Conservation (phyloP, 2,888 invertebrate genomes). For the Hypomecis atomaria region DNA sequence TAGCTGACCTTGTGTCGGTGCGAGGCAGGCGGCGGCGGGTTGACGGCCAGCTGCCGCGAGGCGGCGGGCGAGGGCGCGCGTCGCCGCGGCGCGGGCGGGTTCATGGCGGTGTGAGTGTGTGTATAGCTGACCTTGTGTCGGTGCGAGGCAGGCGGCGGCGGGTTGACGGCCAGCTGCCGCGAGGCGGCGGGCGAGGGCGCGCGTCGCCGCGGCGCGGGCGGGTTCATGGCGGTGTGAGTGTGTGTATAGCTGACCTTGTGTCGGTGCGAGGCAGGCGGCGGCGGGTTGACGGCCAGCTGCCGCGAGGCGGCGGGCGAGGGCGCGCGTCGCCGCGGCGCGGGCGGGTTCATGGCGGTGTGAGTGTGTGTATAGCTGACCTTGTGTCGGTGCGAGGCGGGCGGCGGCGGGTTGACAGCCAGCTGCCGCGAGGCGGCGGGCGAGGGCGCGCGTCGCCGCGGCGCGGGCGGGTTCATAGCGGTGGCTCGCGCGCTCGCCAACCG, state of each 20-base stretch:
- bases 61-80: too few species aligned
- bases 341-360: neutral
- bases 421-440: constrained; percentile 78
- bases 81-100: too few species aligned
- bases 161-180: too few species aligned
- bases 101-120: too few species aligned
- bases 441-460: constrained; percentile 84
- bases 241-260: constrained; percentile 71
- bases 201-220: too few species aligned
- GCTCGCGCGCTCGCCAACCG: constrained; percentile 87
- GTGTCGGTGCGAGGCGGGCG: constrained; percentile 78
- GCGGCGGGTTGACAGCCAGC: constrained; percentile 85
- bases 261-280: constrained; percentile 78
- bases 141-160: too few species aligned
- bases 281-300: constrained; percentile 85
- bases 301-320: constrained; percentile 76
- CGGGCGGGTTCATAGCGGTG: constrained; percentile 90
- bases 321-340: constrained; percentile 42
- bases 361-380: constrained; percentile 63
- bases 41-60: too few species aligned
- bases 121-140: too few species aligned
- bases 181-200: too few species aligned
- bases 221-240: neutral
- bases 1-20: too few species aligned
- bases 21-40: too few species aligned